A percentile compares a stretch with the other conserved stretches of the same genome.
Conservation (phyloP, 2,797 vertebrate genomes). For the Aythya fuligula region DNA sequence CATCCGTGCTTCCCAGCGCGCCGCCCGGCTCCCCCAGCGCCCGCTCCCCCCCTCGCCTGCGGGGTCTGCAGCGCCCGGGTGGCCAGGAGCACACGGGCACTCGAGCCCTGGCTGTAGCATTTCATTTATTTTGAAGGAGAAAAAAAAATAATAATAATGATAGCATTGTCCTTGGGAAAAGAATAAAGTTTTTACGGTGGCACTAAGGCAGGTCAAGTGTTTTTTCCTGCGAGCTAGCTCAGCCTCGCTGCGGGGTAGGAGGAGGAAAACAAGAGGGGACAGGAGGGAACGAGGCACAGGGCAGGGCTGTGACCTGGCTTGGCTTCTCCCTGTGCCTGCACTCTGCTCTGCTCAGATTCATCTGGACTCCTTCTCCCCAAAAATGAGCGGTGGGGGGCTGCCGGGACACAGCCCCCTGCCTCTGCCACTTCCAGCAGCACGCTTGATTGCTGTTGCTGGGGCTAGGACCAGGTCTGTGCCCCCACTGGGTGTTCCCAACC, state of each 20-base stretch:
- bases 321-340: fast-evolving
- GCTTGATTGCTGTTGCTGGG: fast-evolving
- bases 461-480: not conserved
- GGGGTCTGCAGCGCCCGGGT: not conserved
- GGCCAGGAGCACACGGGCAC: not conserved
- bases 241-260: not conserved
- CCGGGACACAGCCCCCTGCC: fast-evolving
- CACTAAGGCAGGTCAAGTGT: not conserved
- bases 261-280: fast-evolving
- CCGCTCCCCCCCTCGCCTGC: constrained; percentile 49
- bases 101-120: not conserved
- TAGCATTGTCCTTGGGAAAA: not conserved
- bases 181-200: constrained; percentile 72
- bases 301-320: not conserved
- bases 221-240: not conserved
- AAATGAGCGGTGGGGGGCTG: fast-evolving
- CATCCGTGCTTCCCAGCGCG: not conserved
- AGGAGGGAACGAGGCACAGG: not conserved
- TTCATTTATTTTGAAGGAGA: not conserved
- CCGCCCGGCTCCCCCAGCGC: constrained; percentile 42
- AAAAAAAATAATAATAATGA: not conserved
- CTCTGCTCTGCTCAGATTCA: fast-evolving
- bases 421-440: fast-evolving
- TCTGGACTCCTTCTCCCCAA: fast-evolving
- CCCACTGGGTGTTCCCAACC: not conserved